phyloP scores from a whole-genome alignment of 2,888 invertebrate species.

The Drosophila prostipennis region DNA sequence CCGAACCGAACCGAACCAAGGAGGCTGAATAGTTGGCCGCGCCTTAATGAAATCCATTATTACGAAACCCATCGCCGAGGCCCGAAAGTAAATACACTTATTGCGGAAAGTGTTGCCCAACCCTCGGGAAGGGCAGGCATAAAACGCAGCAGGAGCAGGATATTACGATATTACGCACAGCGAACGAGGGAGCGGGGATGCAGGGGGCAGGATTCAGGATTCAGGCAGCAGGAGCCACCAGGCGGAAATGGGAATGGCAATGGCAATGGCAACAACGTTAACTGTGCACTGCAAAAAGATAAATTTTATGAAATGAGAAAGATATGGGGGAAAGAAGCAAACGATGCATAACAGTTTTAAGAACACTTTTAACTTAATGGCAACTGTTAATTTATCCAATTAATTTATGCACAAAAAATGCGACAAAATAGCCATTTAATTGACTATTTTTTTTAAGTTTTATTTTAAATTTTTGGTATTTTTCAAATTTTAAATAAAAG shows the following conservation, averaged over 20 bases:
- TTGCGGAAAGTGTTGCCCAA: slow-evolving; percentile 77
- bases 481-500: too few relatives aligned
- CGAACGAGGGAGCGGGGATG: slow-evolving; percentile 19
- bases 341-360: too few relatives aligned
- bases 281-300: slow-evolving; percentile 20
- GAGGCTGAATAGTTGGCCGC: slow-evolving; percentile 53
- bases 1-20: slow-evolving; percentile 14
- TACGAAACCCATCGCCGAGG: slow-evolving; percentile 74
- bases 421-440: too few relatives aligned
- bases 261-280: slow-evolving; percentile 29
- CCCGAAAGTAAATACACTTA: slow-evolving; percentile 77
- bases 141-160: slow-evolving; percentile 76
- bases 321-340: too few relatives aligned
- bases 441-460: too few relatives aligned
- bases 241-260: slow-evolving; percentile 47
- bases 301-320: not conserved
- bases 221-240: slow-evolving; percentile 19
- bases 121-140: slow-evolving; percentile 47
- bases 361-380: too few relatives aligned
- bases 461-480: too few relatives aligned
- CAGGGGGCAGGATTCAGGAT: slow-evolving; percentile 1
- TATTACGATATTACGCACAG: slow-evolving; percentile 65
- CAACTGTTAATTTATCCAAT: too few relatives aligned
- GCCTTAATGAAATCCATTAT: slow-evolving; percentile 80
- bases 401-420: too few relatives aligned